These are phyloP conservation scores for Bufo gargarizans DNA, from an alignment of 2,113 vertebrate genomes.

Conservation along the genomic window DNA sequence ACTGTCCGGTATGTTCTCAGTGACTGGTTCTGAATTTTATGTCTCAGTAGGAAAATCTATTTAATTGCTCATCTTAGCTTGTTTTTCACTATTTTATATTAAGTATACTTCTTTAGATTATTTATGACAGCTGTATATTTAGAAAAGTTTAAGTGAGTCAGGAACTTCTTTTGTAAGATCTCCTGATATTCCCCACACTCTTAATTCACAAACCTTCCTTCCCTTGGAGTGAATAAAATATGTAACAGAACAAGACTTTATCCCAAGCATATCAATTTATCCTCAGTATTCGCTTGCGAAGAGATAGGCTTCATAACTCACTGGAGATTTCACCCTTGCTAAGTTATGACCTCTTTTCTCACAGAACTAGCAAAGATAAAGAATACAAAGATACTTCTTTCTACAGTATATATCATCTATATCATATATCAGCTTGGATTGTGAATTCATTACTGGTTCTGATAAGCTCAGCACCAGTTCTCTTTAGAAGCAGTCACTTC, in stretches of 20 bases:
- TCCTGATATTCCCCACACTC: neutral
- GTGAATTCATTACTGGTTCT: slow-evolving; percentile 30
- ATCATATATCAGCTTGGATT: slow-evolving; percentile 14
- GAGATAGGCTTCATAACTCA: slow-evolving; percentile 47
- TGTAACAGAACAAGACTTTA: slow-evolving; percentile 40
- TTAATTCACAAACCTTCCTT: slow-evolving; percentile 16
- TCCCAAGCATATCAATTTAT: slow-evolving; percentile 50
- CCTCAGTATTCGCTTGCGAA: slow-evolving; percentile 37
- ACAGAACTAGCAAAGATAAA: slow-evolving; percentile 46
- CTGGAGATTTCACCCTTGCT: slow-evolving; percentile 31
- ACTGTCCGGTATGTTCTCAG: too few species aligned
- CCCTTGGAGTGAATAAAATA: slow-evolving; percentile 38
- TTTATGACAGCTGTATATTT: neutral
- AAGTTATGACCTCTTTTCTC: slow-evolving; percentile 47
- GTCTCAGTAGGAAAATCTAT: too few species aligned
- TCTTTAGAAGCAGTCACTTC: neutral
- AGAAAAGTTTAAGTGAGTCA: neutral
- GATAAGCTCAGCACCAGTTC: slow-evolving; percentile 27
- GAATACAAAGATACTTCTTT: slow-evolving; percentile 10
- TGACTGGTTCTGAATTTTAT: too few species aligned
- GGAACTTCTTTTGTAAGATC: neutral
- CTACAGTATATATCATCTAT: slow-evolving; percentile 14
- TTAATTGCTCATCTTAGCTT: neutral
- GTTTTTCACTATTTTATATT: neutral
- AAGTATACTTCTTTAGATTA: neutral